A percentile compares a stretch with the other conserved stretches of the same genome.
Evolutionary conservation across 2,113 vertebrate species (phyloP).

Genomic region (Manacus vitellinus): DNA sequence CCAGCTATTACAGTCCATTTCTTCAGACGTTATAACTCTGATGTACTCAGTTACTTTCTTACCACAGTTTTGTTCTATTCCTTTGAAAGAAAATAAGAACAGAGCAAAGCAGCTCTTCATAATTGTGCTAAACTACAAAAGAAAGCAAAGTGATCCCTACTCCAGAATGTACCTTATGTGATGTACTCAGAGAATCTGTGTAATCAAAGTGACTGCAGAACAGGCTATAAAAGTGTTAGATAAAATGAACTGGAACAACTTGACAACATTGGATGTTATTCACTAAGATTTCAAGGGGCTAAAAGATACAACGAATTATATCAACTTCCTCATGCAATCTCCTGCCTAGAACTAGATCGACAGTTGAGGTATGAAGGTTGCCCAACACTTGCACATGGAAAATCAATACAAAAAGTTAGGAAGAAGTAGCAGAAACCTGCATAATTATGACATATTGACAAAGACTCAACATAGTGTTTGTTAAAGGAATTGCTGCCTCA

Average conservation of each 20-base stretch:
- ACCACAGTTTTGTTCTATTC: not conserved
- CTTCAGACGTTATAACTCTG: not conserved
- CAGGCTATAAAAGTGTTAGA: not conserved
- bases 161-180: not conserved
- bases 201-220: not conserved
- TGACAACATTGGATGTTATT: not conserved
- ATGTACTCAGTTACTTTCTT: not conserved
- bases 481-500: not conserved
- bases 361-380: not conserved
- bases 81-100: not conserved
- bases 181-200: accelerated
- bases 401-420: not conserved
- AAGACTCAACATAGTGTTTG: not conserved
- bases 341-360: not conserved
- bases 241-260: not conserved
- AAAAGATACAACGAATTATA: not conserved
- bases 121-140: not conserved
- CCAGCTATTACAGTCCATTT: not conserved
- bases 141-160: not conserved
- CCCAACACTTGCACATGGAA: not conserved
- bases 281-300: not conserved
- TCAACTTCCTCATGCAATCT: not conserved
- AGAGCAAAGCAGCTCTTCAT: not conserved
- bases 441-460: not conserved
- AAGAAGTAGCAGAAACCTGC: not conserved